Conservation (phyloP, 37 sponge, comb jelly and placozoan species). For the Chondrosia reniformis region DNA sequence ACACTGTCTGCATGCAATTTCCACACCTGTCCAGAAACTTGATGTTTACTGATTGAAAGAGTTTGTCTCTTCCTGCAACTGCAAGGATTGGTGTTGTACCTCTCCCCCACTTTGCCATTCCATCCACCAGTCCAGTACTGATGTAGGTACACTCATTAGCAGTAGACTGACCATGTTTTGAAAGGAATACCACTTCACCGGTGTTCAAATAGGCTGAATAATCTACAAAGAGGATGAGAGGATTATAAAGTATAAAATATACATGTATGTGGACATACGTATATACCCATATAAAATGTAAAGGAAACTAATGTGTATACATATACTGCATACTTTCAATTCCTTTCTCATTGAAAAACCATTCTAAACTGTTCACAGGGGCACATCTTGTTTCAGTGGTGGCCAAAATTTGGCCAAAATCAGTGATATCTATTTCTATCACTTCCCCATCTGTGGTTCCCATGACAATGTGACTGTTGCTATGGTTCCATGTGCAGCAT, state of each 20-base stretch:
- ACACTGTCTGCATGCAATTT: not conserved
- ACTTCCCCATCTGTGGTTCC: conserved; percentile 51
- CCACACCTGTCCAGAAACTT: not conserved
- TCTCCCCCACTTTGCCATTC: conserved; percentile 29
- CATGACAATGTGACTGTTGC: conserved; percentile 17
- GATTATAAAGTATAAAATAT: not conserved
- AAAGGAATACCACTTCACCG: conserved; percentile 36
- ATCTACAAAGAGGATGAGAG: not conserved
- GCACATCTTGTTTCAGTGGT: conserved; percentile 1
- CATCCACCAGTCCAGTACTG: conserved; percentile 28
- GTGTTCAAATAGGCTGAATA: conserved; percentile 38
- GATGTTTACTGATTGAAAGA: not conserved
- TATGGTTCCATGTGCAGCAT: conserved; percentile 33
- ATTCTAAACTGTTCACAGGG: conserved; percentile 23
- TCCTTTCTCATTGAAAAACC: not conserved
- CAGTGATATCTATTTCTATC: conserved; percentile 10
- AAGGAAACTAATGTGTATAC: not conserved
- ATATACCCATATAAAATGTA: not conserved
- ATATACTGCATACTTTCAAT: not conserved
- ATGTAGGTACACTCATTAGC: not conserved
- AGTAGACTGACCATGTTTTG: not conserved
- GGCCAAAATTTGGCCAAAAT: conserved; percentile 26
- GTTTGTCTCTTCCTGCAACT: conserved; percentile 24
- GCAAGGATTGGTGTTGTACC: not conserved
- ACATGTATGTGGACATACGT: not conserved